Conservation (phyloP, 2,888 invertebrate species). For the Pandemis corylana region DNA sequence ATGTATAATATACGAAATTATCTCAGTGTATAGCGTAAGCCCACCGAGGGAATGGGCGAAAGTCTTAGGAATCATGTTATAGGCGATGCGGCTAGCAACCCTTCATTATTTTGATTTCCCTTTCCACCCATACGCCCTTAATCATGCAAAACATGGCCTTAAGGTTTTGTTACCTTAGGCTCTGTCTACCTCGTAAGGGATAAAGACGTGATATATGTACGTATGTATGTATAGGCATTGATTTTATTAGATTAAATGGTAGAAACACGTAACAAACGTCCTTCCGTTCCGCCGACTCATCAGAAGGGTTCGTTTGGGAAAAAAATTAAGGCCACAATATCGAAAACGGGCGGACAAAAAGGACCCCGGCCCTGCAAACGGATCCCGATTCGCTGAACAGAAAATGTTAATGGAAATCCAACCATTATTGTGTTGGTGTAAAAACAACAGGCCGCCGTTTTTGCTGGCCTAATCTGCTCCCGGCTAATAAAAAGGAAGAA, state of each 20-base stretch:
- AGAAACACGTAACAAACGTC: slow-evolving; percentile 21
- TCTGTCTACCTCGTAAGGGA: too few species aligned
- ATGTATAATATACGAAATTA: too few species aligned
- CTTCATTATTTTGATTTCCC: too few species aligned
- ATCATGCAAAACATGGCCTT: too few species aligned
- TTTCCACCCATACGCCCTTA: too few species aligned
- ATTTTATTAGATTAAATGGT: slow-evolving; percentile 28
- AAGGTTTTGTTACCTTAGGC: too few species aligned
- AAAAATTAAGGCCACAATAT: slow-evolving; percentile 58
- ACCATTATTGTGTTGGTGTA: slow-evolving; percentile 60
- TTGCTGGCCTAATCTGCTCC: slow-evolving; percentile 67
- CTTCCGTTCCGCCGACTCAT: slow-evolving; percentile 12
- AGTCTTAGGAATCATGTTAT: too few species aligned
- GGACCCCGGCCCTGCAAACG: slow-evolving; percentile 43
- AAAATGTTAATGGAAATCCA: slow-evolving; percentile 70
- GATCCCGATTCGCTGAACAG: slow-evolving; percentile 60
- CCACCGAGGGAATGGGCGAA: too few species aligned
- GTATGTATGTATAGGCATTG: neutral
- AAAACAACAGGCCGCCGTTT: slow-evolving; percentile 71
- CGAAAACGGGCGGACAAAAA: slow-evolving; percentile 54
- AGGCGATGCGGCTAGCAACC: too few species aligned
- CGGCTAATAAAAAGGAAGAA: slow-evolving; percentile 64
- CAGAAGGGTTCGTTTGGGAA: slow-evolving; percentile 43
- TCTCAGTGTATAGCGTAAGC: too few species aligned
- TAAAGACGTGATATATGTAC: too few species aligned